A percentile compares a stretch with the other conserved stretches of the same genome.
Conservation (phyloP, 2,888 invertebrate species). For the Ichneumoninae sp. region DNA sequence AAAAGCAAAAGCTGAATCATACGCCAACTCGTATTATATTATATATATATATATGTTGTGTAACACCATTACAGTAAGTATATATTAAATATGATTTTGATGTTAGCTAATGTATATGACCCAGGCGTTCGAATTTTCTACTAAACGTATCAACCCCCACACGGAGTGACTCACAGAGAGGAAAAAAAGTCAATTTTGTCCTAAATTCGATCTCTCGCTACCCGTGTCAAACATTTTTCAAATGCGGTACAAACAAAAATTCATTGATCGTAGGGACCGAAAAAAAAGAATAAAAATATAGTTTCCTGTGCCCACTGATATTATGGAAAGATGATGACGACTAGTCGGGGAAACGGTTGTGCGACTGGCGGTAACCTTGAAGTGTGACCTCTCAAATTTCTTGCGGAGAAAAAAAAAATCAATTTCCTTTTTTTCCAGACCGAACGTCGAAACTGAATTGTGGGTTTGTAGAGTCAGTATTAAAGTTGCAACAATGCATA, state of each 20-base stretch:
- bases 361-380: constrained; percentile 59
- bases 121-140: neutral
- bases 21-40: constrained; percentile 34
- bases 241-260: neutral
- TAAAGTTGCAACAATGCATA: neutral
- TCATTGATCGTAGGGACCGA: neutral
- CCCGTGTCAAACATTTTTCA: neutral
- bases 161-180: neutral
- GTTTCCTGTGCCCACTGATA: neutral
- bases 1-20: constrained; percentile 51
- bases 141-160: neutral
- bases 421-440: neutral
- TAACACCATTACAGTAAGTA: constrained; percentile 23
- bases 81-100: constrained; percentile 16
- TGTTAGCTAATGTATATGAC: constrained; percentile 13
- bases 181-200: neutral
- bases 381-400: constrained; percentile 61
- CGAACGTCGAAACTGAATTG: neutral
- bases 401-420: neutral
- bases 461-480: constrained; percentile 2
- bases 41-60: constrained; percentile 6
- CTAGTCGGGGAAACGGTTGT: neutral
- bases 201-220: neutral
- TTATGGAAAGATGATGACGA: neutral
- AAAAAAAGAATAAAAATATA: neutral